A percentile compares a stretch with the other conserved stretches of the same genome.
Evolutionary conservation across 2,888 invertebrate genomes (phyloP).

Genomic region (Fissipunctia ypsillon): DNA sequence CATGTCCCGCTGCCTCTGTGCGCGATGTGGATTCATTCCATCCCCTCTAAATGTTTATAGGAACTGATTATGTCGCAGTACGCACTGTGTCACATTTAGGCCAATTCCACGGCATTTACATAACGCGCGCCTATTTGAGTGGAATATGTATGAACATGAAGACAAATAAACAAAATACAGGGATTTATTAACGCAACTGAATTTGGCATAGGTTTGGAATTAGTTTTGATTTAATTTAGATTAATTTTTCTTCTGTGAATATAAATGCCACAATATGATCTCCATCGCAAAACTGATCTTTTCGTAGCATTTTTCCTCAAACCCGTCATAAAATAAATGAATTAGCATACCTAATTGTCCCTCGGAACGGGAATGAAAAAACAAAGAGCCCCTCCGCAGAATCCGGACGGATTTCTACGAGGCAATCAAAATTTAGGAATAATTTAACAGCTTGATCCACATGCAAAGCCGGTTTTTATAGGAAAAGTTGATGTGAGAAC

Average conservation of each 20-base stretch:
- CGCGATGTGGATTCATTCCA: conserved; percentile 73
- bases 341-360: conserved; percentile 89
- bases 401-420: conserved; percentile 82
- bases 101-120: conserved; percentile 56
- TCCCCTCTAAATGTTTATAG: conserved; percentile 75
- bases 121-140: conserved; percentile 56
- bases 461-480: conserved; percentile 80
- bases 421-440: conserved; percentile 87
- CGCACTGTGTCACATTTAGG: conserved; percentile 60
- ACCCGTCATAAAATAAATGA: conserved; percentile 85
- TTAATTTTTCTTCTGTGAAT: conserved; percentile 47
- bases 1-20: conserved; percentile 74
- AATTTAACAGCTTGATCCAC: conserved; percentile 83
- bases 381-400: conserved; percentile 79
- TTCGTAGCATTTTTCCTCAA: conserved; percentile 77
- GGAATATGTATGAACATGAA: conserved; percentile 59
- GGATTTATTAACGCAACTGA: conserved; percentile 52
- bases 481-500: conserved; percentile 78
- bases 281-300: conserved; percentile 81
- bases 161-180: conserved; percentile 48
- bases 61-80: conserved; percentile 71
- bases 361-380: conserved; percentile 84
- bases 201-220: conserved; percentile 34
- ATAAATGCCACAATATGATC: conserved; percentile 67
- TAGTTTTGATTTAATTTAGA: conserved; percentile 49